Percentiles rank a stretch among this genome's conserved stretches.
These are phyloP conservation scores for Scaptomyza pallida DNA, from an alignment of 1,140 invertebrate genomes.

Conservation along the genomic window DNA sequence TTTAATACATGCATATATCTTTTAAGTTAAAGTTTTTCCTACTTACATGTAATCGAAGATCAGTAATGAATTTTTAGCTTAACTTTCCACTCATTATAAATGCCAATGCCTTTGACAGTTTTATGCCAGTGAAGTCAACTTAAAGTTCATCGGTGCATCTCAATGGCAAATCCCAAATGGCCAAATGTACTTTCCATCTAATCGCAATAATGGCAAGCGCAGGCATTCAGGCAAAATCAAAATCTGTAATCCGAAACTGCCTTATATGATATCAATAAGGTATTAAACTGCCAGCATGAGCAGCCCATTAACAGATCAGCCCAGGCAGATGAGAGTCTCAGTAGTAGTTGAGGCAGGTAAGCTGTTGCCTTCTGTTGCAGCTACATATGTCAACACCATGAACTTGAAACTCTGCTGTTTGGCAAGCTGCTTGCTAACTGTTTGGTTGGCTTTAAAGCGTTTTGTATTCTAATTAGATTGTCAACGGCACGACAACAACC, in stretches of 20 bases:
- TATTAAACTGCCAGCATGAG: constrained; percentile 30
- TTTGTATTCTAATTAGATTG: constrained; percentile 83
- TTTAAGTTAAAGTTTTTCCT: no score
- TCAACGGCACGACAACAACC: constrained; percentile 81
- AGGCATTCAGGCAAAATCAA: constrained; percentile 21
- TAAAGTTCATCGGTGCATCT: constrained; percentile 62
- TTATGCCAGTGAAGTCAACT: constrained; percentile 26
- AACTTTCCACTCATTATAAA: constrained; percentile 75
- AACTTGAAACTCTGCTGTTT: constrained; percentile 68
- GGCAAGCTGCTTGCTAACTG: constrained; percentile 5
- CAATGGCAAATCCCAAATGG: constrained; percentile 40
- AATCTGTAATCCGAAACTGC: constrained; percentile 28
- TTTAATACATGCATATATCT: no score
- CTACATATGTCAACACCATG: constrained; percentile 81
- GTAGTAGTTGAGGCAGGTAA: background rate
- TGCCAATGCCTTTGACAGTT: constrained; percentile 52
- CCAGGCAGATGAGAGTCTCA: background rate
- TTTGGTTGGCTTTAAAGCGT: constrained; percentile 58
- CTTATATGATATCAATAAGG: constrained; percentile 48
- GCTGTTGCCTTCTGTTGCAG: constrained; percentile 22
- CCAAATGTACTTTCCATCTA: constrained; percentile 51
- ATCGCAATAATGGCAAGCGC: constrained; percentile 58
- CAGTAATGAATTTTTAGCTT: constrained; percentile 15
- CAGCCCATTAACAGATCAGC: constrained; percentile 35
- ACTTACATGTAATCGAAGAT: background rate